These are phyloP conservation scores for Molossus molossus DNA, from an alignment of 2,797 vertebrate genomes.

Conservation along the genomic window DNA sequence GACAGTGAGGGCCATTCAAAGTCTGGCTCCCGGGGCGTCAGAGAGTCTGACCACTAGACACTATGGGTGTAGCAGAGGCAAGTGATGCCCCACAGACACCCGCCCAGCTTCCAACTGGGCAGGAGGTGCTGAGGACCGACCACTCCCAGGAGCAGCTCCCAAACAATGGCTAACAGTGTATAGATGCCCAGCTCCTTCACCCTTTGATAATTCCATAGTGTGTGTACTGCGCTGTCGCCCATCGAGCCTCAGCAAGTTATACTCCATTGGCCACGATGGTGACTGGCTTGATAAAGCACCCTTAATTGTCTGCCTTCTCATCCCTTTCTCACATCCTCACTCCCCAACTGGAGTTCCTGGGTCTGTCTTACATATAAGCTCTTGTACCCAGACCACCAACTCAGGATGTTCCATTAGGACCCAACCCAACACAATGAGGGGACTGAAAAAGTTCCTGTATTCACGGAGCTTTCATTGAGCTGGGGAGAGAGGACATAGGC, in stretches of 20 bases:
- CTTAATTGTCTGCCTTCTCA: not conserved
- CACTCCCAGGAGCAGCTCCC: not conserved
- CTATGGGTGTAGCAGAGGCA: fast-evolving
- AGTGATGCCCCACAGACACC: not conserved
- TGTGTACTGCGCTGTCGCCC: not conserved
- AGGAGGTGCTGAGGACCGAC: not conserved
- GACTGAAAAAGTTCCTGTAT: not conserved
- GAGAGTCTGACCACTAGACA: not conserved
- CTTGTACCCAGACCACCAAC: not conserved
- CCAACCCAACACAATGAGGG: not conserved
- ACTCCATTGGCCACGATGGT: not conserved
- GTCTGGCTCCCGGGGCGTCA: not conserved
- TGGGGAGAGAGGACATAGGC: not conserved
- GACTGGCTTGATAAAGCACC: not conserved
- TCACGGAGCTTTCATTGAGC: not conserved
- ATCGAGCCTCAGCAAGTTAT: not conserved
- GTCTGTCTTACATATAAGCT: not conserved
- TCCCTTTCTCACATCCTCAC: not conserved
- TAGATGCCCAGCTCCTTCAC: not conserved
- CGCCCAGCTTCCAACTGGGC: not conserved
- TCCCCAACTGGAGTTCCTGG: not conserved
- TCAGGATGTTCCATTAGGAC: not conserved
- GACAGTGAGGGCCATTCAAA: not conserved
- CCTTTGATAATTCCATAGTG: not conserved
- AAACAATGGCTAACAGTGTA: not conserved